A percentile compares a stretch with the other conserved stretches of the same genome.
Evolutionary conservation across 2,113 vertebrate species (phyloP).

Genomic region (Nycticryphes semicollaris): DNA sequence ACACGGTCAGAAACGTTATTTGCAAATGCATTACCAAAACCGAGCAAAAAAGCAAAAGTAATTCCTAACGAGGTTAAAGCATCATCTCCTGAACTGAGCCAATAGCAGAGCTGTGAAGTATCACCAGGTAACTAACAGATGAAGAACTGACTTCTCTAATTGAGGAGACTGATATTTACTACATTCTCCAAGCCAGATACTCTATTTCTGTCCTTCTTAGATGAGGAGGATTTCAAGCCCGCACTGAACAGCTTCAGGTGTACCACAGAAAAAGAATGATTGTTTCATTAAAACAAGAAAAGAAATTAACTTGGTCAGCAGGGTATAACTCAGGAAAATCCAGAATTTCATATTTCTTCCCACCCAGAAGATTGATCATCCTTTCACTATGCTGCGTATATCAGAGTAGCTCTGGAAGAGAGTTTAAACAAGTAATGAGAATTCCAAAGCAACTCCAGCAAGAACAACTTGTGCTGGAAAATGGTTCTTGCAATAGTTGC

Average conservation of each 20-base stretch:
- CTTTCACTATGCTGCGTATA: not conserved
- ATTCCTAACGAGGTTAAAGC: not conserved
- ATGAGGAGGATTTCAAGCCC: not conserved
- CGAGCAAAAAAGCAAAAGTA: not conserved
- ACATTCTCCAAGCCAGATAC: not conserved
- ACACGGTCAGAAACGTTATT: not conserved
- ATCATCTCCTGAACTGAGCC: not conserved
- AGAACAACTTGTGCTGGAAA: slow-evolving; percentile 13
- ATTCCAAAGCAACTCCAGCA: slow-evolving; percentile 34
- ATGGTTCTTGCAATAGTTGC: not conserved
- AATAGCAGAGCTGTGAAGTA: not conserved
- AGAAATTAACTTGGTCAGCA: not conserved
- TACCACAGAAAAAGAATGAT: not conserved
- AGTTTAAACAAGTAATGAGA: slow-evolving; percentile 33
- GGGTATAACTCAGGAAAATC: not conserved
- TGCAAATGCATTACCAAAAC: not conserved
- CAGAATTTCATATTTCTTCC: slow-evolving; percentile 9
- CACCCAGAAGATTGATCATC: not conserved
- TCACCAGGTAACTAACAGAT: not conserved
- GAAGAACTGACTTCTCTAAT: not conserved
- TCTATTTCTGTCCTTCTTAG: not conserved
- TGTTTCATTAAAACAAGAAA: slow-evolving; percentile 1
- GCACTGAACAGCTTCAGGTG: not conserved
- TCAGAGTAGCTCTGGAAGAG: not conserved
- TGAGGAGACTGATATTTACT: not conserved